A percentile compares a stretch with the other conserved stretches of the same genome.
Conservation (phyloP, 2,888 invertebrate species). For the Drosophila leonis region DNA sequence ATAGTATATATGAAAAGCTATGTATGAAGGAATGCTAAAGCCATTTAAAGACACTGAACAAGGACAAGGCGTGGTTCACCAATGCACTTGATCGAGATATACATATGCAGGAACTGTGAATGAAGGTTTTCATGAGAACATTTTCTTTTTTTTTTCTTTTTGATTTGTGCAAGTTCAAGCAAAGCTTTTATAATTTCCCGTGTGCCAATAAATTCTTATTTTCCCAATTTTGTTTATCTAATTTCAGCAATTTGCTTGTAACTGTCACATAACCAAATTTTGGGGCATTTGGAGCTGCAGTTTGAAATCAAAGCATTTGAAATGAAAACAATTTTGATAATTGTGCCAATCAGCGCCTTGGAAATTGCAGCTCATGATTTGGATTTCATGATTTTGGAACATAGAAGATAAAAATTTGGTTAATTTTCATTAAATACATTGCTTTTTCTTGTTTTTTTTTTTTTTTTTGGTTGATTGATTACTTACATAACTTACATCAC, state of each 20-base stretch:
- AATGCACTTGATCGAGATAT: constrained; percentile 47
- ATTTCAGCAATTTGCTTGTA: constrained; percentile 31
- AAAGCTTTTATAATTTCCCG: constrained; percentile 21
- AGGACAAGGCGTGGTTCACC: constrained; percentile 31
- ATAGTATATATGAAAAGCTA: constrained; percentile 10
- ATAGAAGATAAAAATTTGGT: constrained; percentile 46
- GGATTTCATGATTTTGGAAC: constrained; percentile 11
- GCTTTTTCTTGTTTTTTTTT: constrained; percentile 45
- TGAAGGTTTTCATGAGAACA: constrained; percentile 42
- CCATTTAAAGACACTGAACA: constrained; percentile 38
- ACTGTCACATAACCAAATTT: constrained; percentile 5
- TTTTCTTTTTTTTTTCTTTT: background rate
- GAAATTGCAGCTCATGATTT: constrained; percentile 41
- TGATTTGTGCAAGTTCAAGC: constrained; percentile 28
- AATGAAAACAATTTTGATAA: constrained; percentile 3
- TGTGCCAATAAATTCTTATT: constrained; percentile 14
- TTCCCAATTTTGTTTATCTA: constrained; percentile 15
- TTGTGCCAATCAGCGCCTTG: constrained; percentile 32
- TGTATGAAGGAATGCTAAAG: constrained; percentile 27
- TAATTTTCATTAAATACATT: constrained; percentile 72
- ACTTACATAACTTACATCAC: constrained; percentile 84
- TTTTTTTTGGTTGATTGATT: constrained; percentile 31
- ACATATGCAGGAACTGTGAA: constrained; percentile 28
- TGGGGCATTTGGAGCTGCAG: constrained; percentile 37
- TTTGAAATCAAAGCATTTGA: constrained; percentile 33